A percentile compares a stretch with the other conserved stretches of the same genome.
These are phyloP conservation scores for Petrocephalus microphthalmus DNA, from an alignment of 2,113 vertebrate genomes.

Conservation along the genomic window DNA sequence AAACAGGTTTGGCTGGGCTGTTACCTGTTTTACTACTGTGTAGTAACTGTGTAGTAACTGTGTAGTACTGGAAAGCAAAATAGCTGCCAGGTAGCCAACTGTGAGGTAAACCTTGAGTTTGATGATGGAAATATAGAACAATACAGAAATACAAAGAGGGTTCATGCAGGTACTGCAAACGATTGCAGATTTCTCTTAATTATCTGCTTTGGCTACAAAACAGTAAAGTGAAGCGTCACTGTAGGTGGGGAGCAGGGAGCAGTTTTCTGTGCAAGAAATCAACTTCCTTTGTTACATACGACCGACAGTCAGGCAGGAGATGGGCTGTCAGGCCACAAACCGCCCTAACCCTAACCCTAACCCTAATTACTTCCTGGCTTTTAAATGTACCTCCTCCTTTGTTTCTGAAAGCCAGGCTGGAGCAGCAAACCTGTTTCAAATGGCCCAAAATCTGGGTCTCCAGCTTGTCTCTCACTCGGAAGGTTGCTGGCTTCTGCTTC, in stretches of 20 bases:
- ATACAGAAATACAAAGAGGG: not conserved
- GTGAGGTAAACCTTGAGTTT: not conserved
- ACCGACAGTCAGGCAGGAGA: not conserved
- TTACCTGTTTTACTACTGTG: not conserved
- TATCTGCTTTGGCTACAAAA: not conserved
- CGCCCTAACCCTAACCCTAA: too few species aligned
- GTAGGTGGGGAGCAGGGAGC: not conserved
- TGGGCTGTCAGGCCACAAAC: not conserved
- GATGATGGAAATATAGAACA: not conserved
- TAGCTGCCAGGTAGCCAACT: not conserved
- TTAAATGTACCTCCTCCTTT: not conserved
- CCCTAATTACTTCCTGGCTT: not conserved
- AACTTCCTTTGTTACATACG: not conserved
- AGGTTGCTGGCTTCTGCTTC: constrained; percentile 60
- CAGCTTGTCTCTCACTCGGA: constrained; percentile 51
- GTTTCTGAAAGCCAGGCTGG: not conserved
- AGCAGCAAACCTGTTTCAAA: constrained; percentile 28
- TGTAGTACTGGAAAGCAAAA: not conserved
- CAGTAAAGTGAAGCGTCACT: not conserved
- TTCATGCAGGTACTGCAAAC: not conserved
- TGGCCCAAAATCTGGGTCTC: constrained; percentile 55
- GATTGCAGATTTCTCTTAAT: too few species aligned
- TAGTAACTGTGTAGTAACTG: too few species aligned
- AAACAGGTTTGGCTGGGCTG: not conserved
- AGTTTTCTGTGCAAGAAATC: not conserved